Evolutionary conservation across 2,113 vertebrate genomes (phyloP).

Genomic region (Elaphurus davidianus): DNA sequence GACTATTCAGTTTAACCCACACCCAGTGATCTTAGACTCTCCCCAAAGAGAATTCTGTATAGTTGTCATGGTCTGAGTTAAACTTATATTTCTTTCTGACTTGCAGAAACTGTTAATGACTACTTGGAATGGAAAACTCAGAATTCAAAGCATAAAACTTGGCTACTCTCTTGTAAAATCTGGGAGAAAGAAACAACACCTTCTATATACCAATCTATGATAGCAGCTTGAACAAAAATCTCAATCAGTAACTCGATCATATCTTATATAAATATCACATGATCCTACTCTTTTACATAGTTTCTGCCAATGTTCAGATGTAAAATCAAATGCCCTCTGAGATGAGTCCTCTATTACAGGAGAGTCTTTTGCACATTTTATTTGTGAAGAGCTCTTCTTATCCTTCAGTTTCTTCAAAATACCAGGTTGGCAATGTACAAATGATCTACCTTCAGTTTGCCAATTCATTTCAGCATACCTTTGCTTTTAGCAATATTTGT

Average conservation of each 20-base stretch:
- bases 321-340: not conserved
- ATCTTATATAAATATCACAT: not conserved
- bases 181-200: not conserved
- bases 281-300: not conserved
- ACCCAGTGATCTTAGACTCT: not conserved
- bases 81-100: conserved; percentile 32
- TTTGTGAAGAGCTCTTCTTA: not conserved
- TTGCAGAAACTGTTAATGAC: conserved; percentile 4
- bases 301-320: not conserved
- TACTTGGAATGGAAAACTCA: not conserved
- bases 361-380: not conserved
- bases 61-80: not conserved
- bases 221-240: not conserved
- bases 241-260: not conserved
- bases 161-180: not conserved
- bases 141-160: not conserved
- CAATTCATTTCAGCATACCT: conserved; percentile 43
- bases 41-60: not conserved
- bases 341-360: not conserved
- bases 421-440: not conserved
- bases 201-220: not conserved
- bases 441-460: not conserved
- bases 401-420: conserved; percentile 3
- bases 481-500: conserved; percentile 55
- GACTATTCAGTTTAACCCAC: not conserved